Conservation (phyloP, 2,888 invertebrate species). For the Tetragonisca angustula region DNA sequence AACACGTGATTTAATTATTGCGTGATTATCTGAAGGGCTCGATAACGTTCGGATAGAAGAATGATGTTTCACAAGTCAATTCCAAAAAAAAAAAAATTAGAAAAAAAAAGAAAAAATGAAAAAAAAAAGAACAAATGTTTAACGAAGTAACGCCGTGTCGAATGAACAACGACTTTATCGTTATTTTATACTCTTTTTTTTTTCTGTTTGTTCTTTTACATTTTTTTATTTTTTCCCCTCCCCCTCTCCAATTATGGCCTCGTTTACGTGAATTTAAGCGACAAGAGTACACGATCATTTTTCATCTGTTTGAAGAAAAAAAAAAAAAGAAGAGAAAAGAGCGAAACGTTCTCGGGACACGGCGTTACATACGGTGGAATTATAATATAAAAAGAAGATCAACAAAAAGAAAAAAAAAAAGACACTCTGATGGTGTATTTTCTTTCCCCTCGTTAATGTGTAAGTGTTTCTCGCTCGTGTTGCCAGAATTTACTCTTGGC, state of each 20-base stretch:
- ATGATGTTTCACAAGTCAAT: conserved; percentile 51
- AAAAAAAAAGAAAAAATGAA: not conserved
- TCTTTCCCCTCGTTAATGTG: conserved; percentile 66
- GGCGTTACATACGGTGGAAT: conserved; percentile 37
- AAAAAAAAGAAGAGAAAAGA: not conserved
- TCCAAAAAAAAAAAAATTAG: conserved; percentile 17
- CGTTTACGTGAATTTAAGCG: not conserved
- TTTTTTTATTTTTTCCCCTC: not conserved
- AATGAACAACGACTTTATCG: not conserved
- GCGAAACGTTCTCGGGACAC: conserved; percentile 27
- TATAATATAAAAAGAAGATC: conserved; percentile 33
- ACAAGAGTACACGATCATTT: not conserved
- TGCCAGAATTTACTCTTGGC: conserved; percentile 77
- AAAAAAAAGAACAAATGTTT: conserved; percentile 12
- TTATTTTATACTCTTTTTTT: not conserved
- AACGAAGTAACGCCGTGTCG: conserved; percentile 35
- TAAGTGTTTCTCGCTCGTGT: conserved; percentile 77
- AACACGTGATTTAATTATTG: conserved; percentile 50
- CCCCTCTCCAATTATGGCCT: not conserved
- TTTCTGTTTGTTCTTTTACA: not conserved
- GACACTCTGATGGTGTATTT: conserved; percentile 57
- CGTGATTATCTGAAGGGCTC: conserved; percentile 42
- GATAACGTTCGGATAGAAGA: conserved; percentile 38
- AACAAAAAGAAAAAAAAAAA: conserved; percentile 25
- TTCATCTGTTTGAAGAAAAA: not conserved